Percentiles rank a stretch among this genome's conserved stretches.
These are phyloP conservation scores for Chaetura pelagica DNA, from an alignment of 2,113 vertebrate species.

Conservation along the genomic window DNA sequence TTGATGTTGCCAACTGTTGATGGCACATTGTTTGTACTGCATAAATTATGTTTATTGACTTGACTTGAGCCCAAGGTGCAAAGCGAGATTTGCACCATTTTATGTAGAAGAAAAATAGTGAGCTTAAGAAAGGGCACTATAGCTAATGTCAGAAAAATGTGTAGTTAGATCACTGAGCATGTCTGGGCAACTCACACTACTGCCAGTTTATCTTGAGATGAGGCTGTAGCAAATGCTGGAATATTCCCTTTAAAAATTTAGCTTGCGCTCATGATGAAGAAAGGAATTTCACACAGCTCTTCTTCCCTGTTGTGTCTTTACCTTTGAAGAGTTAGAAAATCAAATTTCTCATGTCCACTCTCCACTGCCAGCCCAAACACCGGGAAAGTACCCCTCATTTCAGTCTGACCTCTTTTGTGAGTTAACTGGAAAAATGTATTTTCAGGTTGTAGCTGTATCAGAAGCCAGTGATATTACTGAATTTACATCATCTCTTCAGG, in stretches of 20 bases:
- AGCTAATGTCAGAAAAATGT: background rate
- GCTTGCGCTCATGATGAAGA: background rate
- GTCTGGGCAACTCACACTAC: background rate
- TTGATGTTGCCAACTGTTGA: constrained; percentile 49
- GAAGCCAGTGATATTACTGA: background rate
- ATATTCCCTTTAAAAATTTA: background rate
- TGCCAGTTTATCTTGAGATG: background rate
- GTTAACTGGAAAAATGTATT: background rate
- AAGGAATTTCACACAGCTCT: background rate
- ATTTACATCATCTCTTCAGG: background rate
- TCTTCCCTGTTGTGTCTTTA: background rate
- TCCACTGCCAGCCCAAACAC: background rate
- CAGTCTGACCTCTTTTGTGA: background rate
- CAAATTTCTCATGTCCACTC: background rate
- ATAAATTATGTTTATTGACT: constrained; percentile 47
- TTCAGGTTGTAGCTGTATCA: background rate
- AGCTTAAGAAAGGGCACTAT: constrained; percentile 10
- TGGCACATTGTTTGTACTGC: constrained; percentile 11
- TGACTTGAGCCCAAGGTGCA: background rate
- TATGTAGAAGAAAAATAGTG: background rate
- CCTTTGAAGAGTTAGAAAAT: constrained; percentile 26
- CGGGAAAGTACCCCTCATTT: background rate
- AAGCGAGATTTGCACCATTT: background rate
- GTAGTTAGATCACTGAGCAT: background rate
- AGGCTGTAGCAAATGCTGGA: background rate